Evolutionary conservation across 1,140 invertebrate genomes (phyloP).

Genomic region (Drosophila ercepeae): DNA sequence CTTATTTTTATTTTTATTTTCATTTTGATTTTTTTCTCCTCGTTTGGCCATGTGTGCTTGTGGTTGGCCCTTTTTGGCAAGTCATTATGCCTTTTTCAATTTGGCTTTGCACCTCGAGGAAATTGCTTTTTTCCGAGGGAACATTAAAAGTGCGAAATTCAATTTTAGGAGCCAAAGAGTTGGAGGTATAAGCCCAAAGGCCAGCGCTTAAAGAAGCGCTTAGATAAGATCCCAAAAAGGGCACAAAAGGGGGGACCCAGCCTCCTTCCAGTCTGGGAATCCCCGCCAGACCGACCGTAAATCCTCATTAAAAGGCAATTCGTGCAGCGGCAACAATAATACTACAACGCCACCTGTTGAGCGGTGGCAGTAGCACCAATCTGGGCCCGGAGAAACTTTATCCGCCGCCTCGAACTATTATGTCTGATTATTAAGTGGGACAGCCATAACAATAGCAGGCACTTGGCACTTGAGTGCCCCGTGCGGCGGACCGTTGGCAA

Average conservation of each 20-base stretch:
- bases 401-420: slow-evolving; percentile 65
- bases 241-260: not conserved
- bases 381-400: slow-evolving; percentile 37
- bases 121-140: slow-evolving; percentile 63
- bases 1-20: slow-evolving; percentile 17
- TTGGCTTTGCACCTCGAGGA: slow-evolving; percentile 71
- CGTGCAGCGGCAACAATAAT: slow-evolving; percentile 20
- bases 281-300: slow-evolving; percentile 47
- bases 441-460: slow-evolving; percentile 67
- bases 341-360: slow-evolving; percentile 61
- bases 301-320: slow-evolving; percentile 69
- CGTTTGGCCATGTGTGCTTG: slow-evolving; percentile 8
- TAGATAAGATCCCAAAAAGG: slow-evolving; percentile 12
- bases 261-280: too few relatives aligned
- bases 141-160: slow-evolving; percentile 77
- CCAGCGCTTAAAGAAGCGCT: slow-evolving; percentile 23
- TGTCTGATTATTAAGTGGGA: slow-evolving; percentile 74
- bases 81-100: slow-evolving; percentile 77
- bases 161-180: slow-evolving; percentile 52
- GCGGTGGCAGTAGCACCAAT: slow-evolving; percentile 1
- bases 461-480: slow-evolving; percentile 41
- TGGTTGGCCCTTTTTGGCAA: slow-evolving; percentile 36
- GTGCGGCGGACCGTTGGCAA: slow-evolving; percentile 1
- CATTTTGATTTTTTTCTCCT: not conserved
- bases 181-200: slow-evolving; percentile 34